These are phyloP conservation scores for Chrysoperla carnea DNA, from an alignment of 1,140 invertebrate genomes.

Conservation along the genomic window DNA sequence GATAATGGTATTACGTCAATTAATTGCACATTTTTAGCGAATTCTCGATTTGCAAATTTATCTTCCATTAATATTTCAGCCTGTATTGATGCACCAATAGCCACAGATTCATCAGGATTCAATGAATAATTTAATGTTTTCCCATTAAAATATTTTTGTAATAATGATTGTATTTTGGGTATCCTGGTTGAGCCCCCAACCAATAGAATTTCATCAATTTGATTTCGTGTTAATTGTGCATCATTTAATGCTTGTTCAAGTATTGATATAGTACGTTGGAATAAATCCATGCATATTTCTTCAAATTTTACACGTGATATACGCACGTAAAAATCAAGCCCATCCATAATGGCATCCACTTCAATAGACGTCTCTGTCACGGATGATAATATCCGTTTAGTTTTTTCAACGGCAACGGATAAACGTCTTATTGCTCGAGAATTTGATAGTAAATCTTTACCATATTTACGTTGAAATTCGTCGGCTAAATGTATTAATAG, in stretches of 20 bases:
- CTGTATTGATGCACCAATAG: too few species aligned
- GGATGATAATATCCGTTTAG: conserved; percentile 58
- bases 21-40: conserved; percentile 65
- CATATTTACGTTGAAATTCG: conserved; percentile 27
- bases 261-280: conserved; percentile 39
- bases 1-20: conserved; percentile 90
- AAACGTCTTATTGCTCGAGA: conserved; percentile 37
- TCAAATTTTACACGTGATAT: conserved; percentile 53
- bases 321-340: conserved; percentile 19
- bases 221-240: conserved; percentile 47
- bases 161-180: conserved; percentile 36
- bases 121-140: too few species aligned
- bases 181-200: conserved; percentile 43
- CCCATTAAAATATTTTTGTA: conserved; percentile 5
- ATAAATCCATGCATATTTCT: conserved; percentile 50
- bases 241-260: conserved; percentile 51
- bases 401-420: conserved; percentile 58
- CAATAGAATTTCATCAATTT: conserved; percentile 34
- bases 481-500: conserved; percentile 42
- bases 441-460: conserved; percentile 25
- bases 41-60: too few species aligned
- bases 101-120: too few species aligned
- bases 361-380: conserved; percentile 51
- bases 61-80: too few species aligned
- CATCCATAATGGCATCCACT: conserved; percentile 57